Base-by-base conservation (phyloP, 2,888 invertebrate species). In the Labia minor region DNA sequence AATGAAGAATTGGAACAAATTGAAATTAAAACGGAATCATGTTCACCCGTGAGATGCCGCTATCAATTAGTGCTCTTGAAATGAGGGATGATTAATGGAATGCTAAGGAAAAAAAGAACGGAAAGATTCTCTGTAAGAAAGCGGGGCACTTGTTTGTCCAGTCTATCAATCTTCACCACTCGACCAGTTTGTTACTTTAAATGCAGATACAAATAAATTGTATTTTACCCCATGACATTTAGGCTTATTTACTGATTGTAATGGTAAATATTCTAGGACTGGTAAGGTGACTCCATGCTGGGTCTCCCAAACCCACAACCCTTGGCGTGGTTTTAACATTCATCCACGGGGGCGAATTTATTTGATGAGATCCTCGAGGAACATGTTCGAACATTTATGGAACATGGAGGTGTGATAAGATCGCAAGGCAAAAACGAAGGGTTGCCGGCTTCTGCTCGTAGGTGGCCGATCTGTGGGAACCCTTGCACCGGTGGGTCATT, bases 11-110 rank as follows among this genome's bases (percentile, higher is more conserved):
- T 26, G 26, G 26, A 26, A 26, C 26, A 26, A 26, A 26, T 26
- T 26, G 26, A 26, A 26, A 26, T 8, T 3, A 26, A 26, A 26
- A 26, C 26, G 26, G 26, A 26, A 26, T 26, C 26, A 26, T 26
- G 26, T 26, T 26, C 26, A 6, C 26, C 26, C 26, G 26, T 26
- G 26, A 26, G 26, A 26, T 26, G 26, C 26, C 26, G 16, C 16
- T 49, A 49, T 49, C 49, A 49, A 49, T 49, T 49, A 49, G 16
- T 14, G 16, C 16, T 49, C 49, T 11, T 49, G 49, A 49, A 49
- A 49, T n/a, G 49, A 49, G 49, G 49, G 49, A 49, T 49, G 49
- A 49, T 49, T 49, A 49, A 49, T 49, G 49, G 49, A 49, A 49
- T 49, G 49, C 16, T 4, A 10, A 2, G 49, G 14, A 14, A 14